A percentile compares a stretch with the other conserved stretches of the same genome.
Evolutionary conservation across 2,113 vertebrate species (phyloP).

Genomic region (Drymodes brunneopygia): DNA sequence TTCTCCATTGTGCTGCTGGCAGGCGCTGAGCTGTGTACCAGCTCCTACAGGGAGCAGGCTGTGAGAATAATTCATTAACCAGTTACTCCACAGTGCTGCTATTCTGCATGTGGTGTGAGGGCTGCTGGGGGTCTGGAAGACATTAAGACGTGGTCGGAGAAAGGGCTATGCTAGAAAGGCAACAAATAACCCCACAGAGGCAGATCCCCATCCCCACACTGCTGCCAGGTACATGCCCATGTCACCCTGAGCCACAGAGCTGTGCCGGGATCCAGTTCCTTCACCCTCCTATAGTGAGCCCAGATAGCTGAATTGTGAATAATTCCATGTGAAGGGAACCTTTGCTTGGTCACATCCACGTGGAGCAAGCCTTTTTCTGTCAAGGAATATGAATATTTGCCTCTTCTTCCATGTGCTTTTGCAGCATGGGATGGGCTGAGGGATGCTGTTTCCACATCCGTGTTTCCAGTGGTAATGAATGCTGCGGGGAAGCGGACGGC

Average conservation of each 20-base stretch:
- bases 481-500: not conserved
- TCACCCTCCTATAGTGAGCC: not conserved
- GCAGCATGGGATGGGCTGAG: not conserved
- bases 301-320: not conserved
- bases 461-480: constrained; percentile 25
- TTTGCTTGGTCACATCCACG: not conserved
- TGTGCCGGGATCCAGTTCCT: not conserved
- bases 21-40: not conserved
- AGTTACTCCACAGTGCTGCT: not conserved
- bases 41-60: constrained; percentile 6
- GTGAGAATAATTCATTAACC: constrained; percentile 35
- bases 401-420: not conserved
- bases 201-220: not conserved
- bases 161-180: not conserved
- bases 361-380: not conserved
- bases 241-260: not conserved
- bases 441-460: not conserved
- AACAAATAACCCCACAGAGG: not conserved
- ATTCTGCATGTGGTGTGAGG: not conserved
- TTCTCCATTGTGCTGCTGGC: not conserved
- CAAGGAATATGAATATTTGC: not conserved
- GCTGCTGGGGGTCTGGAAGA: constrained; percentile 52
- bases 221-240: not conserved
- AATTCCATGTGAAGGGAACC: accelerated
- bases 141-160: constrained; percentile 37